These are phyloP conservation scores for Epizoanthus illoricatus DNA, from an alignment of 92 coral and sea anemone genomes.

Conservation along the genomic window DNA sequence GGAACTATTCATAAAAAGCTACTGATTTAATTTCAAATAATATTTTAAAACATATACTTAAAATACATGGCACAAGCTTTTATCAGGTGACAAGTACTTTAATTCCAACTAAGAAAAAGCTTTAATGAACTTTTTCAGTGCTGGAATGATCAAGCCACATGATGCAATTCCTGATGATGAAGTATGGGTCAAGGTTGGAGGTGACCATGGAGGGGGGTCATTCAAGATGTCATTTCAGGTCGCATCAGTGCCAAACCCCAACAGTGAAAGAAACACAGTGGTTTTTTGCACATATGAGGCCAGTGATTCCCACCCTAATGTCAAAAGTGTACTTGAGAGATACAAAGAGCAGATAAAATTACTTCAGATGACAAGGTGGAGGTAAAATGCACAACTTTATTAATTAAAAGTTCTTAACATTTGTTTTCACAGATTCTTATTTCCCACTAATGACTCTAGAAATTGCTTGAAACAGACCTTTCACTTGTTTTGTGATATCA, in stretches of 20 bases:
- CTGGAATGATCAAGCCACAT: conserved; percentile 1
- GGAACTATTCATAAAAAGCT: no score
- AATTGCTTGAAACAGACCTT: no score
- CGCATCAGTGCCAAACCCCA: background rate
- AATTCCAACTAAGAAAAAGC: no score
- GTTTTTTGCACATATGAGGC: background rate
- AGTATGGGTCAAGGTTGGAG: background rate
- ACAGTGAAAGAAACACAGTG: conserved; percentile 6
- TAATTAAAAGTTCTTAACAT: no score
- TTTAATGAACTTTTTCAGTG: background rate
- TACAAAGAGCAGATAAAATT: background rate
- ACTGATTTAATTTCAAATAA: no score
- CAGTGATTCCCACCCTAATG: background rate
- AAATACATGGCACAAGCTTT: no score
- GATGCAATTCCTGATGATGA: background rate
- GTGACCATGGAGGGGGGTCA: background rate
- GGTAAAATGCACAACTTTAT: background rate
- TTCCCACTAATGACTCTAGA: no score
- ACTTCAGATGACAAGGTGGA: conserved; percentile 7
- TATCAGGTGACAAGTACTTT: no score
- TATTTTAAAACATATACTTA: no score
- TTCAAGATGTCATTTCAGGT: background rate
- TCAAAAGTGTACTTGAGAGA: background rate
- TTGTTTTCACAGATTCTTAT: no score
- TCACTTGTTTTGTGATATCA: no score